A percentile compares a stretch with the other conserved stretches of the same genome.
Conservation (phyloP, 1,140 invertebrate species). For the Nixonia krombeini region DNA sequence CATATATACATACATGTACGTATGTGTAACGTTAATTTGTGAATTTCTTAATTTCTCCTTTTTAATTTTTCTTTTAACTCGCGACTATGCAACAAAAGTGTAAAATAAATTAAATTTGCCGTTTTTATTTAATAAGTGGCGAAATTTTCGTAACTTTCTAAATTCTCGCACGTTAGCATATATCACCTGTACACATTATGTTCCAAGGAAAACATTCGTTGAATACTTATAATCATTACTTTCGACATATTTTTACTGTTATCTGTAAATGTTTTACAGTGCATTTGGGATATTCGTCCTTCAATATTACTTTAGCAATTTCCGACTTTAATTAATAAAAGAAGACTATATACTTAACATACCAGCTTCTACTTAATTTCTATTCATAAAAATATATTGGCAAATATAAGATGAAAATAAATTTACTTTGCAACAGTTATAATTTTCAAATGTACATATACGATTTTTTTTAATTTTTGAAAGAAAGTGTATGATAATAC, state of each 20-base stretch:
- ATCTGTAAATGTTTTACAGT: neutral
- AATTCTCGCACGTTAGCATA: neutral
- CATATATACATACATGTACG: neutral
- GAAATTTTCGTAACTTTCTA: too few relatives aligned
- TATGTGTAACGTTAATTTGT: neutral
- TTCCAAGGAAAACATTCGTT: neutral
- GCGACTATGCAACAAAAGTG: too few relatives aligned
- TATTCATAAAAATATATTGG: neutral
- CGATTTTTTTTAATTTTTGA: too few relatives aligned
- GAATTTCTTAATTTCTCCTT: too few relatives aligned
- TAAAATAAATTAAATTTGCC: too few relatives aligned
- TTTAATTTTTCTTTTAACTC: too few relatives aligned
- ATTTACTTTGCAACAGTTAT: too few relatives aligned
- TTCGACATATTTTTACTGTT: neutral
- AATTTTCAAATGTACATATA: too few relatives aligned
- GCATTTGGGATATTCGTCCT: neutral
- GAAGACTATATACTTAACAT: neutral
- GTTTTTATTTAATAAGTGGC: too few relatives aligned
- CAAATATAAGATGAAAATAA: too few relatives aligned
- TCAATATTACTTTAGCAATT: neutral
- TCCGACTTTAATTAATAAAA: constrained; percentile 1
- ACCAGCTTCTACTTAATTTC: neutral
- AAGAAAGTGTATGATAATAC: too few relatives aligned
- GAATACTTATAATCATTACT: neutral
- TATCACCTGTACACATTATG: neutral